Base-by-base conservation (phyloP, 2,797 vertebrate species). In the Xenentodon cancila region DNA sequence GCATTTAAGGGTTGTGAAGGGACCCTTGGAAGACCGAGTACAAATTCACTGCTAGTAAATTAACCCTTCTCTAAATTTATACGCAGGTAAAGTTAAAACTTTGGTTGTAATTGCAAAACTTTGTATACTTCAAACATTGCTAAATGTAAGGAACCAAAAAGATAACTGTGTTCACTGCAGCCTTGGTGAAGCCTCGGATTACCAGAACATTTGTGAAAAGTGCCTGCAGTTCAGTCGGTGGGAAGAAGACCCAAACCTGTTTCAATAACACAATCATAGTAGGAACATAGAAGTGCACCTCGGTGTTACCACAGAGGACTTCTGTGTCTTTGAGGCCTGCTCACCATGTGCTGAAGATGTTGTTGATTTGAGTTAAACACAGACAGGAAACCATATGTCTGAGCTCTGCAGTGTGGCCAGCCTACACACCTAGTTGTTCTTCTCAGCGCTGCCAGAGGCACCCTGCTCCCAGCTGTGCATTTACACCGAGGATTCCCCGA, bases 321-420 rank as follows among this genome's bases (percentile, higher is more conserved):
- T 72, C 50, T 60, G 58, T 69, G 63, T 78, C 25, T 69, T 12
- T 7, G 2, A 3, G 86, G 89, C 62, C 89, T 77, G 54, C 75
- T 89, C 87, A 85, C 88, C 92, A 92, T 91, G 92, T 93, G 94
- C 91, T 89, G 86, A 90, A 94, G 91, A 95, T 94, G 94, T 91
- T 88, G 94, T 93, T 93, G 91, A 93, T 92, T 91, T 86, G 89
- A 93, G 91, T 93, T 94, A 94, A 95, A 96, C 93, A 95, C 89
- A 97, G 95, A 97, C 96, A 97, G 96, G 96, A 98, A 97, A 97
- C 96, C 95, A 81, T 91, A 93, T 91, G 96, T 97, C 95, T 97
- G 94, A 94, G 94, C 93, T 91, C 89, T 94, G 88, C 89, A 78
- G 72, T 50, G 51, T 47, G 64, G 74, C 73, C 67, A 64, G 53